Evolutionary conservation across 2,113 vertebrate species (phyloP), one percentile per base, ranked within the genome.

Genomic region (Alethe castanea): DNA sequence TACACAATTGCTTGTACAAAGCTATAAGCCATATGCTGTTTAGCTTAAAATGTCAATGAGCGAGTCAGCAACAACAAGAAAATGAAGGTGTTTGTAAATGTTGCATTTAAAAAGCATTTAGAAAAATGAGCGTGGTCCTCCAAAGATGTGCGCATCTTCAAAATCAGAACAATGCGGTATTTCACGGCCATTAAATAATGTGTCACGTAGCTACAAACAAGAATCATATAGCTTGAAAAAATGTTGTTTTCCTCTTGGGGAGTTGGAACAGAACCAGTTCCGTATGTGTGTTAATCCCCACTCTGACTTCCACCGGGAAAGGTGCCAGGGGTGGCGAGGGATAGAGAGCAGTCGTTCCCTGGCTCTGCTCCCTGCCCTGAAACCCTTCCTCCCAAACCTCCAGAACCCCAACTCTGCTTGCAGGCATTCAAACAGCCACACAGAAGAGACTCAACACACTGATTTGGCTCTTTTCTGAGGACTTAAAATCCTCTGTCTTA

Each of bases 1-100:
- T 84, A 81, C 88, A 91, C 71, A 67, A 94, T 93, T 92, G 54
- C 83, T 85, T 86, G 88, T 94, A 67, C 65, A 90, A 92, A 95
- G 73, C 91, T 93, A 92, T 94, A 94, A 94, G 81, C 93, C 94
- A 91, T 95, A 97, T 94, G 95, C 94, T 95, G 86, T 93, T 96
- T 94, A 95, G 50, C 89, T 96, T 92, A 95, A 94, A 96, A 95
- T 95, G 79, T 92, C 93, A 94, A 96, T 95, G 80, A 95, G 72
- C 19, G 0, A 95, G 82, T 92, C 91, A 95, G 91, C 74, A 94
- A 83, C 92, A 92, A 94, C 80, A 92, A 79, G 92, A 95, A 95
- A 96, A 95, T 94, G 85, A 95, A 93, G 79, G 94, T 95, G 90
- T 96, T 93, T 93, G 84, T 94, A 94, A 95, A 95, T 90, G 92